These are phyloP conservation scores for Amyelois transitella DNA, from an alignment of 1,140 invertebrate genomes.

Conservation along the genomic window DNA sequence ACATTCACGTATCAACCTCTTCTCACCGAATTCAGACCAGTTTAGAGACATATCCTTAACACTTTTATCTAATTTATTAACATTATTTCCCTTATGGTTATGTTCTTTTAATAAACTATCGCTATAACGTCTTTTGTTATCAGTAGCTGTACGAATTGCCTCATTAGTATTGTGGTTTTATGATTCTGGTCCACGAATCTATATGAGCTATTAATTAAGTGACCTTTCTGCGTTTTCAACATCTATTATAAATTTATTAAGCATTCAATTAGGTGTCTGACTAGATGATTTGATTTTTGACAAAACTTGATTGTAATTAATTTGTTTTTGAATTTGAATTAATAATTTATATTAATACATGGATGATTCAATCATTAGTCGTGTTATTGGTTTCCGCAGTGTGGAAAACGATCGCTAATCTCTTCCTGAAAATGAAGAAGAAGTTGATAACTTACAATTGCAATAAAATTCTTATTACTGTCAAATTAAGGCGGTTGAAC, in stretches of 20 bases:
- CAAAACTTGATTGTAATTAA: not conserved
- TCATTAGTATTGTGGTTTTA: constrained; percentile 8
- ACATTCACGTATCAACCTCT: too few species aligned
- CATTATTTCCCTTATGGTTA: constrained; percentile 10
- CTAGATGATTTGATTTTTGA: not conserved
- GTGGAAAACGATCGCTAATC: too few species aligned
- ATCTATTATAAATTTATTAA: not conserved
- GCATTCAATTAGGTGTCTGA: not conserved
- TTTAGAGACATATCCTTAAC: not conserved
- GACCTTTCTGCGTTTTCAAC: not conserved
- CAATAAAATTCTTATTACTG: too few species aligned
- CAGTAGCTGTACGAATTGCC: constrained; percentile 10
- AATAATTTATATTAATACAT: too few species aligned
- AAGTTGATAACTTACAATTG: too few species aligned
- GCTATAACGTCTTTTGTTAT: constrained; percentile 12
- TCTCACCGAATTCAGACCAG: not conserved
- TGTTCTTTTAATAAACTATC: constrained; percentile 18
- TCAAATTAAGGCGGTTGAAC: too few species aligned
- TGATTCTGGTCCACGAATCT: not conserved
- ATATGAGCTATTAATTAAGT: not conserved
- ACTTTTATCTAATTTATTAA: constrained; percentile 15
- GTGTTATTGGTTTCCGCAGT: too few species aligned
- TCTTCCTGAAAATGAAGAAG: too few species aligned
- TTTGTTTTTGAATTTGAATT: too few species aligned
- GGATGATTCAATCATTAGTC: too few species aligned